Base-by-base conservation (phyloP, 2,113 vertebrate species). In the Azemiops feae region DNA sequence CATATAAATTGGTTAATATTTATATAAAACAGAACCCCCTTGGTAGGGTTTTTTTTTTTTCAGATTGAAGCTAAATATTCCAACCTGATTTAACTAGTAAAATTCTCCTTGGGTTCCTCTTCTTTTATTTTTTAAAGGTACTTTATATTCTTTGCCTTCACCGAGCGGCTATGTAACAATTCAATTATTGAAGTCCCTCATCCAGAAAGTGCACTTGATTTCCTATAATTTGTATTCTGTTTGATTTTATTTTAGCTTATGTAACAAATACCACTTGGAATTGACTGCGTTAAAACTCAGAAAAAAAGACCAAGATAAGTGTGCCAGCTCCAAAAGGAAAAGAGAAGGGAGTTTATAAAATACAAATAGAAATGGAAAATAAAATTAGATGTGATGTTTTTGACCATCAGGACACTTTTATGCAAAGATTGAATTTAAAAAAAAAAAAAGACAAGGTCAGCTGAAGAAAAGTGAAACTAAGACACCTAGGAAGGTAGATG, bases 101-200 rank as follows among this genome's bases (percentile, higher is more conserved):
- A 87, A 25, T 87, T 50, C 85, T 87, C 47, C 85, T 47, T 87
- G 12, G 43, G 47, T 30, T 30, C 85, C 12, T 87, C 85, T 87
- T 50, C 27, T 52, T 52, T 52, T 30, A 27, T 87, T 87, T 87
- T 91, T 88, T 58, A 55, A 92, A 43, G 10, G 55, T 43, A 93
- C 89, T 97, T 92, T 95, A 34, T 95, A 94, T 96, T 94, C 30
- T 90, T 95, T 92, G 60, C 10, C 16, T 95, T 96, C 4, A 95
- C 86, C 93, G 94, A 60, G n/a, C 95, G 92, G 91, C 81, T 89
- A 88, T 91, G 89, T 89, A 96, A 96, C 93, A 96, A 96, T 96
- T 96, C 95, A 96, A 91, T 97, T 97, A 95, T 89, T 94, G 91
- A 95, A 95, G 57, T 94, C 93, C 93, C 91, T 96, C 96, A 95